Evolutionary conservation across 2,113 vertebrate species (phyloP).

Genomic region (Amphiprion ocellaris): DNA sequence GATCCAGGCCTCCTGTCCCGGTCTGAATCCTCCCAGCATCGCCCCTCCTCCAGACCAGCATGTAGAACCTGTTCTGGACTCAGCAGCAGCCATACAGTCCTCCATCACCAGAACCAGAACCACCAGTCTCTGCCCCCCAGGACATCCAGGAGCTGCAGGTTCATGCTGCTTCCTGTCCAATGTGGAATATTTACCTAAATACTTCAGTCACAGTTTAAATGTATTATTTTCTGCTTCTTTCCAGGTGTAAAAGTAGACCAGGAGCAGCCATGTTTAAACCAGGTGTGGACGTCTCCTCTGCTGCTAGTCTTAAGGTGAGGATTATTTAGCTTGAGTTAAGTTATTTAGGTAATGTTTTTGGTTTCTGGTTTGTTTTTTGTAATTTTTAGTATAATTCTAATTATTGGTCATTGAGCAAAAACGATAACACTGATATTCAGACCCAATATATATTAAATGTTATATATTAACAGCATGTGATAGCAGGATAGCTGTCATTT

Average conservation of each 20-base stretch:
- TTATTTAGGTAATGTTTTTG: neutral
- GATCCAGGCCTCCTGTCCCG: conserved; percentile 47
- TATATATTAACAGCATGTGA: too few relatives aligned
- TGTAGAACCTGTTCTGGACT: neutral
- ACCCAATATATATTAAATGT: too few relatives aligned
- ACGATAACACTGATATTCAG: too few relatives aligned
- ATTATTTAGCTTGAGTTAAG: neutral
- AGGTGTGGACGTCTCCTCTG: conserved; percentile 11
- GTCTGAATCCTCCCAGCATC: conserved; percentile 19
- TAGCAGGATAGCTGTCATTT: too few relatives aligned
- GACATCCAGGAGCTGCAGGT: conserved; percentile 44
- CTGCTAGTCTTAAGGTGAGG: conserved; percentile 31
- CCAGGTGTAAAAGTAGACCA: conserved; percentile 21
- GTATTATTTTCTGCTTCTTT: neutral
- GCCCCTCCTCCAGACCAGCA: neutral
- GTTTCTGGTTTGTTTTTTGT: too few relatives aligned
- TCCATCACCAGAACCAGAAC: neutral
- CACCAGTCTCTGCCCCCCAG: conserved; percentile 6
- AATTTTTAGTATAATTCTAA: too few relatives aligned
- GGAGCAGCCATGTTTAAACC: conserved; percentile 2
- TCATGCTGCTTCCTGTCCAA: neutral
- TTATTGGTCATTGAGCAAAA: too few relatives aligned
- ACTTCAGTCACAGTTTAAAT: neutral
- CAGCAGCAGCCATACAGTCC: neutral
- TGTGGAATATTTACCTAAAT: neutral